Conservation (phyloP, 1,140 invertebrate genomes). For the Trichonephila inaurata region DNA sequence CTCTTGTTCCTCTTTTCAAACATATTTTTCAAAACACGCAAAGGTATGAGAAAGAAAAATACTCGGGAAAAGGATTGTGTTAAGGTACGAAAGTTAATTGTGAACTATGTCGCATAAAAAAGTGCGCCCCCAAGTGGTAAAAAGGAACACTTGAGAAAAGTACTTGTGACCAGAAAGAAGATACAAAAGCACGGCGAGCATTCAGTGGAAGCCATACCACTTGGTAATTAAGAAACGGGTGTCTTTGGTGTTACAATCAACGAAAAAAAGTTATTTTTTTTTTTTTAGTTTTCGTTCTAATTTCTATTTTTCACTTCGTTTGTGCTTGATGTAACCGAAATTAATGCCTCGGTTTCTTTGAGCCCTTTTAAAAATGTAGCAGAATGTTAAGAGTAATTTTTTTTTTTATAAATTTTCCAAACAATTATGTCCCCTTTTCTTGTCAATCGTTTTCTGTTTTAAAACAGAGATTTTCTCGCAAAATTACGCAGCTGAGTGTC, state of each 20-base stretch:
- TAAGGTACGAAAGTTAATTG: slow-evolving; percentile 44
- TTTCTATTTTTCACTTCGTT: slow-evolving; percentile 53
- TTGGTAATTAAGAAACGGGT: slow-evolving; percentile 65
- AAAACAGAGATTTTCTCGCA: slow-evolving; percentile 43
- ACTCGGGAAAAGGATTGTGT: not conserved
- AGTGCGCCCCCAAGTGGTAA: slow-evolving; percentile 37
- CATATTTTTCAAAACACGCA: not conserved
- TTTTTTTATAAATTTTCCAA: slow-evolving; percentile 21
- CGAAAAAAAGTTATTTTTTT: not conserved
- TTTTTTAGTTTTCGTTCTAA: slow-evolving; percentile 35
- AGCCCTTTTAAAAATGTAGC: not conserved
- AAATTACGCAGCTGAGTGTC: not conserved
- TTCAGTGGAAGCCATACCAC: not conserved
- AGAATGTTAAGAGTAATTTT: not conserved
- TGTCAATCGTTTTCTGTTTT: slow-evolving; percentile 18
- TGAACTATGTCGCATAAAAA: slow-evolving; percentile 17
- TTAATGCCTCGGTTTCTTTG: slow-evolving; percentile 56
- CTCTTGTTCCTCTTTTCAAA: not conserved
- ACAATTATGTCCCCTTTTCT: slow-evolving; percentile 28
- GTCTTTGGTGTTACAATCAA: slow-evolving; percentile 21
- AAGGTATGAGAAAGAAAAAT: not conserved
- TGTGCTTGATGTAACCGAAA: slow-evolving; percentile 40
- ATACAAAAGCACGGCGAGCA: not conserved
- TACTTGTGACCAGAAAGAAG: slow-evolving; percentile 57
- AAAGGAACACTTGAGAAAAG: slow-evolving; percentile 48